Conservation (phyloP, 2,888 invertebrate species). For the Cataglyphis albicans region DNA sequence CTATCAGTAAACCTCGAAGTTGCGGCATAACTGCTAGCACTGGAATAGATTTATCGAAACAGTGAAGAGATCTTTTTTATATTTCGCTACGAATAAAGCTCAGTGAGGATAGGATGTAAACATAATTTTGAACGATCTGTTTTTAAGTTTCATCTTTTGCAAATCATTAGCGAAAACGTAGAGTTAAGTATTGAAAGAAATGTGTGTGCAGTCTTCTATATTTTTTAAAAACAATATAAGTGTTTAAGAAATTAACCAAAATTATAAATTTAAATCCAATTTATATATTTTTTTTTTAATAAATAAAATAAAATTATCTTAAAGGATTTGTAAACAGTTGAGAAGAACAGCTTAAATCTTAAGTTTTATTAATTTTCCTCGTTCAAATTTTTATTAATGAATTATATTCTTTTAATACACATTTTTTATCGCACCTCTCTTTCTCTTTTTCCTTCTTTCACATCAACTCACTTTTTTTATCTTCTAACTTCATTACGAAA, state of each 20-base stretch:
- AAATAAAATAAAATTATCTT: background rate
- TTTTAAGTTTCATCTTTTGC: background rate
- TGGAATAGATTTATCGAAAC: constrained; percentile 57
- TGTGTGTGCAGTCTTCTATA: background rate
- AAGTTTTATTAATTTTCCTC: background rate
- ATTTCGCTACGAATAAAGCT: background rate
- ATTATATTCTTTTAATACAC: background rate
- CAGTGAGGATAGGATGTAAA: background rate
- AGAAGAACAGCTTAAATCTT: background rate
- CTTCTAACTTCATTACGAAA: background rate
- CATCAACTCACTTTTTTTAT: constrained; percentile 7
- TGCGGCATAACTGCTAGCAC: constrained; percentile 54
- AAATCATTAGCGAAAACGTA: background rate
- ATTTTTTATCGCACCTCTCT: background rate
- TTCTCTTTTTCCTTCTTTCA: background rate
- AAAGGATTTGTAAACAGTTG: background rate
- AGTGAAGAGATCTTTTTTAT: constrained; percentile 2
- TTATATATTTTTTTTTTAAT: background rate
- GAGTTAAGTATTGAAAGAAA: background rate
- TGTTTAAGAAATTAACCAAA: background rate
- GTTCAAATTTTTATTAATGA: background rate
- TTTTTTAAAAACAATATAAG: background rate
- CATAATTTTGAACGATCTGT: background rate
- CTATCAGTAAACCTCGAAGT: constrained; percentile 54
- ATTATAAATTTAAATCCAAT: background rate